Base-by-base conservation (phyloP, 1,140 invertebrate species). In the Camponotus pennsylvanicus region DNA sequence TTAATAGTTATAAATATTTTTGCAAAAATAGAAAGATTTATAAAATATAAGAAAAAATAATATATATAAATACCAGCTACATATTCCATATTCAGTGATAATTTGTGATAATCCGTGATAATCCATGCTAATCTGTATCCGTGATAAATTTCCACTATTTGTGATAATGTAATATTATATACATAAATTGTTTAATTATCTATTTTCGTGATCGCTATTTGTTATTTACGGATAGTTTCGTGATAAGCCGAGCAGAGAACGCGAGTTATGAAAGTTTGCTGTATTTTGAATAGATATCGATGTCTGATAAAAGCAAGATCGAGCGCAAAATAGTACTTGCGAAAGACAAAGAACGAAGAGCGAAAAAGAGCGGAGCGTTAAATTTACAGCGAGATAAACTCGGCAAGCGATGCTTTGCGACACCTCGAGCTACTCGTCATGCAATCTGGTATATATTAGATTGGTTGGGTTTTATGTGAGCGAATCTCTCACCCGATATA, bases 361-460 rank as follows among this genome's bases (percentile, higher is more conserved):
- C 49, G 11, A 86, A 27, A 71, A 2, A 71, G 57, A 70, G 52
- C 34, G 18, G 66, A 82, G 49, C 61, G 75, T 86, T 61, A 32
- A 76, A 77, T 73, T 66, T 55, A 93, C 90, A 90, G 91, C 91
- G 55, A 49, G 63, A 49, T 55, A 78, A 83, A 86, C 66, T 89
- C 71, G 79, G 55, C 63, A 90, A 90, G 89, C 88, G 37, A 88
- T 89, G 85, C 89, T 70, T 87, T 84, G 75, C 78, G 67, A 86
- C 82, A 88, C 80, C 77, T 79, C 73, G 88, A 89, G 55, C 82
- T 90, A 87, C 71, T 86, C 87, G 80, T 75, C 89, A 88, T 92
- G 86, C 82, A 86, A 70, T 90, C 86, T 66, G 77, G n/a, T 52
- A 83, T 83, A 49, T 75, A 45, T 34, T 40, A 21, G 34, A 83